Conservation (phyloP, 2,797 vertebrate genomes). For the Glyptemys insculpta region DNA sequence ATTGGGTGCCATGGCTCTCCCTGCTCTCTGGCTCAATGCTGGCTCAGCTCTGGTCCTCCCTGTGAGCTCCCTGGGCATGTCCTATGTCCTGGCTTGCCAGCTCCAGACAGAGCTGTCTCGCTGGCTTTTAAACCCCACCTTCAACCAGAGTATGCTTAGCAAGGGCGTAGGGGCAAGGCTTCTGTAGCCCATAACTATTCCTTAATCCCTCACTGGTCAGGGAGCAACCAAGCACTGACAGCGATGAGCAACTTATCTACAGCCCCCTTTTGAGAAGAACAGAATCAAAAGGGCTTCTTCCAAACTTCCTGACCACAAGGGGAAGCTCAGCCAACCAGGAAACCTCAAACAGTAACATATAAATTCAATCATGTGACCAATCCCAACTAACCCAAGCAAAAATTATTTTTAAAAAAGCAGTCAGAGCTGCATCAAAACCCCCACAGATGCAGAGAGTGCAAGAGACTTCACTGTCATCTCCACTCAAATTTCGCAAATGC, state of each 20-base stretch:
- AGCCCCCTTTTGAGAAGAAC: background rate
- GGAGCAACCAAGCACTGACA: too few relatives aligned
- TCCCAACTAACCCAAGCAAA: background rate
- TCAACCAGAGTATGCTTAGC: background rate
- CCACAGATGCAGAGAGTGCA: background rate
- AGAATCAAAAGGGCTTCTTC: background rate
- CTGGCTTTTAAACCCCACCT: background rate
- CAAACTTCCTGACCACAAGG: background rate
- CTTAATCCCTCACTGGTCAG: background rate
- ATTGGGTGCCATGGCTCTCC: background rate
- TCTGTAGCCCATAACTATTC: background rate
- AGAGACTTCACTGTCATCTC: background rate
- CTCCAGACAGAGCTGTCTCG: background rate
- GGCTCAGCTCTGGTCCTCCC: background rate
- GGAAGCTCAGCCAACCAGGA: background rate
- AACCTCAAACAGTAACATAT: background rate
- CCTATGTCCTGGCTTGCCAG: background rate
- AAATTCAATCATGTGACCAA: rapidly evolving
- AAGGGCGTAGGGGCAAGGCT: too few relatives aligned
- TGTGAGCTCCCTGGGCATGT: background rate
- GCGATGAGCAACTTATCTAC: background rate
- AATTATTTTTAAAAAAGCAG: background rate
- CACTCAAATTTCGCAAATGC: background rate
- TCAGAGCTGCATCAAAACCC: background rate
- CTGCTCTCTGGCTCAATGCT: background rate